Conservation (phyloP, 1,140 invertebrate species). For the Aculops lycopersici region DNA sequence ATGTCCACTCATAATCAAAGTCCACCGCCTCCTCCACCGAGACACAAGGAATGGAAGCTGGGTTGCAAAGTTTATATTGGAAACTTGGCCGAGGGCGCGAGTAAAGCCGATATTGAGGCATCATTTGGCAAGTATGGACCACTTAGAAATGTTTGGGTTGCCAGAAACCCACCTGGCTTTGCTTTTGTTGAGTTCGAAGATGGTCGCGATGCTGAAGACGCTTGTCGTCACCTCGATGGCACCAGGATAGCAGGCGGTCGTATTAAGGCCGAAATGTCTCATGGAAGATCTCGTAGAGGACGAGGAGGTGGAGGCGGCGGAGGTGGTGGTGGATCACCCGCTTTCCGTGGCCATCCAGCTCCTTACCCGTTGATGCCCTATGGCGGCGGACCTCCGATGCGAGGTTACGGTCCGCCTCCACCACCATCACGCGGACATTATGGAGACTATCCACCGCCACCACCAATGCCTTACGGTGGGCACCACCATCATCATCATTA, state of each 20-base stretch:
- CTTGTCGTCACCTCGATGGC: slow-evolving; percentile 36
- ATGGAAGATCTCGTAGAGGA: slow-evolving; percentile 37
- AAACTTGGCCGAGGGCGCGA: slow-evolving; percentile 59
- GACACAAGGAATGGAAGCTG: slow-evolving; percentile 15
- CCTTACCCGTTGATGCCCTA: too few species aligned
- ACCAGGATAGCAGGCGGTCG: slow-evolving; percentile 39
- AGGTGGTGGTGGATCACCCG: background rate
- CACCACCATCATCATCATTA: too few species aligned
- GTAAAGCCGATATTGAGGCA: slow-evolving; percentile 62
- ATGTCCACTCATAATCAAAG: too few species aligned
- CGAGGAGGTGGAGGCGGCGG: slow-evolving; percentile 20
- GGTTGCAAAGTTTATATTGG: slow-evolving; percentile 98
- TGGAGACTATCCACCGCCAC: too few species aligned
- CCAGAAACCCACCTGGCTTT: slow-evolving; percentile 60
- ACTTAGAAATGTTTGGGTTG: slow-evolving; percentile 84
- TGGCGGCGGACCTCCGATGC: too few species aligned
- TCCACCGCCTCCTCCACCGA: too few species aligned
- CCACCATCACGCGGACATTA: too few species aligned
- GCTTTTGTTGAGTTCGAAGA: slow-evolving; percentile 89
- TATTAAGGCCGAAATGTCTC: slow-evolving; percentile 56
- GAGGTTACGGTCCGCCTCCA: too few species aligned
- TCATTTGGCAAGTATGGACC: slow-evolving; percentile 77
- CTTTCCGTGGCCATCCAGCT: too few species aligned
- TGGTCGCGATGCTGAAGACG: slow-evolving; percentile 64
- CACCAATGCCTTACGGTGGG: too few species aligned